Evolutionary conservation across 2,797 vertebrate genomes (phyloP).

Genomic region (Linurgus olivaceus): DNA sequence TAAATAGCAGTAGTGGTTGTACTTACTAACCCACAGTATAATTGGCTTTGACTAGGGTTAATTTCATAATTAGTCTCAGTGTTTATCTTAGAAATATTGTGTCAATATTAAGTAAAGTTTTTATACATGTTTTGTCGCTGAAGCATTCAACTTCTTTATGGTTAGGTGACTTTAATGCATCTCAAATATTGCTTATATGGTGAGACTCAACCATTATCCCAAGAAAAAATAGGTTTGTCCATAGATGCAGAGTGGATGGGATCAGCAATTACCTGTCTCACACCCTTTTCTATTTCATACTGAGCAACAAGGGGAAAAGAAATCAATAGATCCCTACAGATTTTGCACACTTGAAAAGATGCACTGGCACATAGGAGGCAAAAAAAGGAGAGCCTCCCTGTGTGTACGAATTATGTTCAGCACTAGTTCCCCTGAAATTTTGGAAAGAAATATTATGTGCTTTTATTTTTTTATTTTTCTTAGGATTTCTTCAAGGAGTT

Average conservation of each 20-base stretch:
- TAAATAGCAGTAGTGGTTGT: background rate
- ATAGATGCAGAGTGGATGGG: background rate
- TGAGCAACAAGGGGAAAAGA: background rate
- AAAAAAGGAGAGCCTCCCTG: background rate
- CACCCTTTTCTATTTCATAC: background rate
- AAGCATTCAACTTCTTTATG: background rate
- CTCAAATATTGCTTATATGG: background rate
- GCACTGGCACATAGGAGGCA: background rate
- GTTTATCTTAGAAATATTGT: constrained; percentile 20
- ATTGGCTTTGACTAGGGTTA: constrained; percentile 33
- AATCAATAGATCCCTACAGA: background rate
- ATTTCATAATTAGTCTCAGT: constrained; percentile 55
- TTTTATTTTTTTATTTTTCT: rapidly evolving
- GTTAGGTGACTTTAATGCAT: background rate
- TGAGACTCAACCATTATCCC: background rate
- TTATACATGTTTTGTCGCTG: background rate
- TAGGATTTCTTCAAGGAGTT: background rate
- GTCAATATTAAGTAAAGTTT: constrained; percentile 45
- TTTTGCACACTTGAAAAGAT: background rate
- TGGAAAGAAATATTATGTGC: background rate
- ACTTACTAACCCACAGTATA: background rate
- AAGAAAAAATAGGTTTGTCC: background rate
- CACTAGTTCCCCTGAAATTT: background rate
- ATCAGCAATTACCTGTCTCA: background rate
- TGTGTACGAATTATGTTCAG: background rate